Evolutionary conservation across 2,888 invertebrate genomes (phyloP).

Genomic region (Lasius fuliginosus): DNA sequence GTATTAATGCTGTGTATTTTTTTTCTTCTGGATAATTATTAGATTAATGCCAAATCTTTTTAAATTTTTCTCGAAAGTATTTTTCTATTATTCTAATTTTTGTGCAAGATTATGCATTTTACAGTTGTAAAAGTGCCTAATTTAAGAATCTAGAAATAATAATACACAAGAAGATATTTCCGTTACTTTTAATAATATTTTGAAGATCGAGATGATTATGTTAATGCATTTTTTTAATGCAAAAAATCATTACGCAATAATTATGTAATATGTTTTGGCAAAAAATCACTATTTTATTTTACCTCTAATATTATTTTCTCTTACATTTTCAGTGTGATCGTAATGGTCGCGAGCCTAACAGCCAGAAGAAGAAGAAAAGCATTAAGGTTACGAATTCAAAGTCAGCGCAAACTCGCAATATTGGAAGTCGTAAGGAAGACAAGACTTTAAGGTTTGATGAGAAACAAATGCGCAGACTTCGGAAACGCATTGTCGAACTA

Average conservation of each 20-base stretch:
- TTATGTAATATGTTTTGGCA: slow-evolving; percentile 18
- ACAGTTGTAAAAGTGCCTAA: not conserved
- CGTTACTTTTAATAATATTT: not conserved
- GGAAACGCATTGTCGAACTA: slow-evolving; percentile 52
- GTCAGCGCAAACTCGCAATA: slow-evolving; percentile 29
- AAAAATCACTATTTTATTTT: not conserved
- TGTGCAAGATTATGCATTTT: not conserved
- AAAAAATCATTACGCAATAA: slow-evolving; percentile 2
- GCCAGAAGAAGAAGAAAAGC: slow-evolving; percentile 30
- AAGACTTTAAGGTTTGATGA: slow-evolving; percentile 57
- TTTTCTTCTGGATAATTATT: not conserved
- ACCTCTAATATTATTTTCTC: not conserved
- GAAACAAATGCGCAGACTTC: slow-evolving; percentile 53
- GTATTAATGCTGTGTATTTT: not conserved
- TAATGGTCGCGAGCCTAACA: slow-evolving; percentile 10
- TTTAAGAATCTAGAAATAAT: not conserved
- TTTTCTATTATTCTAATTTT: not conserved
- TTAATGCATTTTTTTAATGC: not conserved
- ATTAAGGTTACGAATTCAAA: slow-evolving; percentile 31
- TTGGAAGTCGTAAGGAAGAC: slow-evolving; percentile 21
- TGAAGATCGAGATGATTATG: not conserved
- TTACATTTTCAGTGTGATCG: slow-evolving; percentile 25
- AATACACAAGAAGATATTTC: not conserved
- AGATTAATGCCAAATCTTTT: slow-evolving; percentile 1
- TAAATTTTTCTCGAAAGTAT: not conserved